Base-by-base conservation (phyloP, 2,113 vertebrate species). In the Protomyctophum bolini region DNA sequence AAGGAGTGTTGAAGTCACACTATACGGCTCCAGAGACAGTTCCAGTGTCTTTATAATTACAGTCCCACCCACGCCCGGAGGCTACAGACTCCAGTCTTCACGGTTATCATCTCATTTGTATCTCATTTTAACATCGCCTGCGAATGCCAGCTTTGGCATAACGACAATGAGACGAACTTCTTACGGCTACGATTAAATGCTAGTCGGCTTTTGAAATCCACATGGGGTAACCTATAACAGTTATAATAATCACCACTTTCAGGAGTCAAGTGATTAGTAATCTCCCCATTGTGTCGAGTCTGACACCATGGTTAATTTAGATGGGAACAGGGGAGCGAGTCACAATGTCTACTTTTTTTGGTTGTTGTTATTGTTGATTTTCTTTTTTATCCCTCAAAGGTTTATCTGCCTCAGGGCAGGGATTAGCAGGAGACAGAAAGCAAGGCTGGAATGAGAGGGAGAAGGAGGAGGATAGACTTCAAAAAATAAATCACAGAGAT, bases 401-500 rank as follows among this genome's bases (percentile, higher is more conserved):
- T 72, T 79, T 80, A 41, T 58, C 72, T 71, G 72, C 73, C 75
- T 59, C 58, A 54, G 74, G 72, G 45, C 1, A 48, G 11, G 66
- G 50, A 46, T 59, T 57, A 54, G 48, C 1, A 48, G 11, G 66
- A 47, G 49, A 46, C 4, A 47, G 52, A 46, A 28, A 15, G 11
- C 47, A 6, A 47, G 60, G 57, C 33, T 41, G 54, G 58, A 14
- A 47, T 54, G 58, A 54, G 49, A 63, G 68, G 72, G 14, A 46
- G 21, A 11, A 52, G 29, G 46, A n/a, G 21, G 65, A n/a, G 4
- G 50, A 12, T 59, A 61, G 64, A 72, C 60, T 62, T 56, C 71
- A 78, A 79, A 85, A 84, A 41, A 84, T 63, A 82, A 90, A 81
- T 85, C 67, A 81, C 74, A 69, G 29, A 54, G 82, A 88, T 86